phyloP scores from a whole-genome alignment of 1,140 invertebrate genomes.

The Drosophila jambulina region DNA sequence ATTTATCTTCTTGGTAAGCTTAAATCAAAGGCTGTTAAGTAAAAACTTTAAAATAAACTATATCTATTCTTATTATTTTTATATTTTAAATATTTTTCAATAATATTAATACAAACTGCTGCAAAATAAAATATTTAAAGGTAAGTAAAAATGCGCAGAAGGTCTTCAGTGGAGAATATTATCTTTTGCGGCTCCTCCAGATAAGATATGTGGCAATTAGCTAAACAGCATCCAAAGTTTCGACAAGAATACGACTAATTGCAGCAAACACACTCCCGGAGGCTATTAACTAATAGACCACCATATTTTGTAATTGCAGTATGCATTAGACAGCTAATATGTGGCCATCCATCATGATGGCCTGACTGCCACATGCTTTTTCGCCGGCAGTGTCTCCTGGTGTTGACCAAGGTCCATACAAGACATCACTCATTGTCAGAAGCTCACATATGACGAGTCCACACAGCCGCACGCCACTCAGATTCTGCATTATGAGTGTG shows the following conservation, averaged over 20 bases:
- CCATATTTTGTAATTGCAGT: constrained; percentile 42
- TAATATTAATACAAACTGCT: too few species aligned
- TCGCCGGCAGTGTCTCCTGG: constrained; percentile 20
- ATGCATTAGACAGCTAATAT: constrained; percentile 54
- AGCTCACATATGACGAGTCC: neutral
- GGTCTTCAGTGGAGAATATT: neutral
- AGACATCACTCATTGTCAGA: constrained; percentile 57
- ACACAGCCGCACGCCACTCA: constrained; percentile 9
- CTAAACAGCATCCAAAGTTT: neutral
- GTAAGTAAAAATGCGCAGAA: neutral
- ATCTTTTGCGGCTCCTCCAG: neutral
- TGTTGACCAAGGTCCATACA: constrained; percentile 35
- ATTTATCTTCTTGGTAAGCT: neutral
- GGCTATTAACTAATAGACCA: constrained; percentile 47
- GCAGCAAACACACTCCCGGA: constrained; percentile 1
- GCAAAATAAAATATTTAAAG: neutral
- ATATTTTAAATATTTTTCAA: too few species aligned
- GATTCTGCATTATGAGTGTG: constrained; percentile 51
- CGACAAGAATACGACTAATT: neutral
- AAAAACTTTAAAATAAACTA: too few species aligned
- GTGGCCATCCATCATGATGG: constrained; percentile 49
- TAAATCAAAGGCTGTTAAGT: neutral
- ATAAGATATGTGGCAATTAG: constrained; percentile 45
- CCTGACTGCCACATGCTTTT: constrained; percentile 12
- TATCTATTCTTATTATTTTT: neutral